Percentiles rank a stretch among this genome's conserved stretches.
phyloP scores from a whole-genome alignment of 2,888 invertebrate species.

The Aleiodes leptofemur region DNA sequence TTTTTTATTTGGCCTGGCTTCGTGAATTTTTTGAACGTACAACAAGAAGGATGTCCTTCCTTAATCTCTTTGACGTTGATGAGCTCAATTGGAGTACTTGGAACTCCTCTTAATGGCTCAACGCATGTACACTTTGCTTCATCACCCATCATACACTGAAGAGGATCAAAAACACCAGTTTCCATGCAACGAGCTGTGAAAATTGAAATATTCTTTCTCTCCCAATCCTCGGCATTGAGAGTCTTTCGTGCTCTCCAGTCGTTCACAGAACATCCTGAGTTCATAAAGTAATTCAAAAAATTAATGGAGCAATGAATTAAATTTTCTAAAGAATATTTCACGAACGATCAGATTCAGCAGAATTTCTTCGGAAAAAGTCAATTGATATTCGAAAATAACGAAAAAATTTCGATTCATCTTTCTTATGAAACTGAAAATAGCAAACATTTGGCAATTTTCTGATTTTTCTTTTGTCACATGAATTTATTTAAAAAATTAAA shows the following conservation, averaged over 20 bases:
- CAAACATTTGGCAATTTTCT: no score
- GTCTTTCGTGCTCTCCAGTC: conserved; percentile 76
- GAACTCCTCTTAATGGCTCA: conserved; percentile 77
- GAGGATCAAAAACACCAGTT: conserved; percentile 82
- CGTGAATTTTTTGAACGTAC: conserved; percentile 63
- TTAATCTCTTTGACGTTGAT: conserved; percentile 69
- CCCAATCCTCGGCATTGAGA: conserved; percentile 71
- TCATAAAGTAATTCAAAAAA: neutral
- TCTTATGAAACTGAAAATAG: no score
- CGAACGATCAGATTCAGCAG: no score
- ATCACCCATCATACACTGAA: conserved; percentile 80
- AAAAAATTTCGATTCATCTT: no score
- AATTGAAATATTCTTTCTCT: neutral
- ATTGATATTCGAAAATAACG: no score
- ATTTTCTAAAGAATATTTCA: no score
- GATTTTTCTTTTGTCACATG: no score
- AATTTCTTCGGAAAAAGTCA: no score
- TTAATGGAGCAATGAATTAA: neutral
- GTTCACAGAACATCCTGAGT: conserved; percentile 79
- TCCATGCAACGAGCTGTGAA: conserved; percentile 78
- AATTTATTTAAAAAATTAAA: no score
- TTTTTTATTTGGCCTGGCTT: no score
- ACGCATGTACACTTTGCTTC: conserved; percentile 79
- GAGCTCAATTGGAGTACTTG: conserved; percentile 63
- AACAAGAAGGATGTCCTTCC: conserved; percentile 70